Conservation (phyloP, 2,888 invertebrate species). For the Spilarctia lutea region DNA sequence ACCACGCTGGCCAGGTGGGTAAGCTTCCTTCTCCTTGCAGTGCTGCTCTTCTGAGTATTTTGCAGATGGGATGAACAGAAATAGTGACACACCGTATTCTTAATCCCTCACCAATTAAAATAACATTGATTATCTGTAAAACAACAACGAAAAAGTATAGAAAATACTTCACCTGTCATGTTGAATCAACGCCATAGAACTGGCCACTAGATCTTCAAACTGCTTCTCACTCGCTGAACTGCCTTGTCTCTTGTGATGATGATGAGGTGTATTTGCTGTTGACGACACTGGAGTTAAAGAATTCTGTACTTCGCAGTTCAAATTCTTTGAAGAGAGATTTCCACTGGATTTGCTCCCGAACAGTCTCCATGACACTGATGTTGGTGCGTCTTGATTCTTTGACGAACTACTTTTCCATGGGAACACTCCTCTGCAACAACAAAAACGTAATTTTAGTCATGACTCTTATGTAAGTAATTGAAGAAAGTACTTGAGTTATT, state of each 20-base stretch:
- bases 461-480: neutral
- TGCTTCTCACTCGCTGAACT: conserved; percentile 85
- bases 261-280: conserved; percentile 72
- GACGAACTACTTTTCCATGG: conserved; percentile 82
- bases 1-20: too few relatives aligned
- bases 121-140: neutral
- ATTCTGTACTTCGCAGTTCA: conserved; percentile 69
- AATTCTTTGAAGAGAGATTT: conserved; percentile 68
- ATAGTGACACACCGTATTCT: too few relatives aligned
- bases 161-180: conserved; percentile 85
- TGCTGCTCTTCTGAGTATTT: too few relatives aligned
- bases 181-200: conserved; percentile 91
- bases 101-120: neutral
- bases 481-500: neutral
- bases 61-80: too few relatives aligned
- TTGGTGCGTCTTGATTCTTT: conserved; percentile 66
- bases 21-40: too few relatives aligned
- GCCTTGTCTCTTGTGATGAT: conserved; percentile 79
- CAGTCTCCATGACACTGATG: conserved; percentile 71
- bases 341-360: conserved; percentile 80
- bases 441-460: conserved; percentile 17
- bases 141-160: too few relatives aligned
- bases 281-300: conserved; percentile 74
- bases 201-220: conserved; percentile 88
- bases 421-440: conserved; percentile 85